These are phyloP conservation scores for Sanderia malayensis DNA, from an alignment of 30 jellyfish, hydroid and myxozoan genomes.

Conservation along the genomic window DNA sequence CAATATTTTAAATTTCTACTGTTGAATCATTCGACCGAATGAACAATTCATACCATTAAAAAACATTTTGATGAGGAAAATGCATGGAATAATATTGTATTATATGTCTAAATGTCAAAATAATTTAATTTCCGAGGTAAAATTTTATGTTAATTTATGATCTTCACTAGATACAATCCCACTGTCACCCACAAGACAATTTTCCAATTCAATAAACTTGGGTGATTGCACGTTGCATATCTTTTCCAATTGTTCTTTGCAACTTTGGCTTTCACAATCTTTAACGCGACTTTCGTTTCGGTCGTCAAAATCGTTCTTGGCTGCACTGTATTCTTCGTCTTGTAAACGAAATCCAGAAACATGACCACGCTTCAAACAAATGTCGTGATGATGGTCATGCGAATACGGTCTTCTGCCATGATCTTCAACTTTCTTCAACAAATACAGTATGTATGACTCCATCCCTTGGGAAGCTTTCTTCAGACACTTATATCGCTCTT, in stretches of 20 bases:
- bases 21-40: no score
- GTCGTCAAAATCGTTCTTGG: no score
- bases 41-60: no score
- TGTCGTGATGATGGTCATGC: constrained; percentile 8
- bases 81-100: no score
- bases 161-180: constrained; percentile 19
- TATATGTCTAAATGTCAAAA: no score
- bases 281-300: no score
- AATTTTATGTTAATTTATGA: no score
- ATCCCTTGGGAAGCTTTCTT: constrained; percentile 69
- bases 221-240: background rate
- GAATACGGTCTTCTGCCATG: constrained; percentile 15
- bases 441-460: constrained; percentile 64
- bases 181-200: constrained; percentile 7
- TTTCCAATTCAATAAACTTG: background rate
- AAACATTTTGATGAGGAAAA: no score
- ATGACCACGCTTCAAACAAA: background rate
- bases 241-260: no score
- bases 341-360: background rate
- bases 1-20: no score
- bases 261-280: no score
- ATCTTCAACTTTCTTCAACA: constrained; percentile 59
- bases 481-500: constrained; percentile 62
- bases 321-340: background rate
- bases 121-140: no score